Evolutionary conservation across 2,888 invertebrate species (phyloP).

Genomic region (Scaptomyza caliginosa): DNA sequence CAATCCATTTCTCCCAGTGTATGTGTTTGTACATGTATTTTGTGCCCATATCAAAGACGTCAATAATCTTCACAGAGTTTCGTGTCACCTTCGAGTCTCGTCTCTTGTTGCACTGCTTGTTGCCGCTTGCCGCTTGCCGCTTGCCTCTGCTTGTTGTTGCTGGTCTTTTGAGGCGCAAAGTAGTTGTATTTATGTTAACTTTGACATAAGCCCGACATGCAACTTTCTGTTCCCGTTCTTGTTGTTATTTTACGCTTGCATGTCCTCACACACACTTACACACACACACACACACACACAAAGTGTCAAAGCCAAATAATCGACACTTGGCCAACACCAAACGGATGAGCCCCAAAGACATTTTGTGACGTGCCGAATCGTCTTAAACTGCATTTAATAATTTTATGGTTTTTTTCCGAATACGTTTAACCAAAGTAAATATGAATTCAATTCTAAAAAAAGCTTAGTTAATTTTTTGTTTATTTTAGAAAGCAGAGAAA

Average conservation of each 20-base stretch:
- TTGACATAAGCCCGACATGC: conserved; percentile 78
- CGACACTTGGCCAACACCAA: conserved; percentile 35
- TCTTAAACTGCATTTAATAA: too few species aligned
- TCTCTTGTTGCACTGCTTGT: conserved; percentile 12
- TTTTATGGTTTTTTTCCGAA: too few species aligned
- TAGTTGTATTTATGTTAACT: conserved; percentile 77
- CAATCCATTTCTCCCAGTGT: not conserved
- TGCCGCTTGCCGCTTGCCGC: conserved; percentile 2
- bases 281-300: too few species aligned
- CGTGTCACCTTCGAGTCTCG: conserved; percentile 3
- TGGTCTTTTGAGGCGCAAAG: conserved; percentile 55
- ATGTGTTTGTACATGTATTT: conserved; percentile 20
- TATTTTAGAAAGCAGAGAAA: too few species aligned
- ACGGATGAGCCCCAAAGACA: not conserved
- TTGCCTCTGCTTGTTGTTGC: conserved; percentile 6
- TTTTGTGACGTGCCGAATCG: too few species aligned
- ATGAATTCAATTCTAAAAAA: too few species aligned
- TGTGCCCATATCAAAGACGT: conserved; percentile 50
- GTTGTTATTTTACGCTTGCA: conserved; percentile 50
- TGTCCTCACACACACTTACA: too few species aligned
- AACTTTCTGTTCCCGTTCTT: conserved; percentile 49
- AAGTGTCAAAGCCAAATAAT: conserved; percentile 75
- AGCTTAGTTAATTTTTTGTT: too few species aligned
- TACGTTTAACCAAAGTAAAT: too few species aligned
- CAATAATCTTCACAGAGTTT: conserved; percentile 42